phyloP scores from a whole-genome alignment of 1,140 invertebrate species.

The Penaeus chinensis region DNA sequence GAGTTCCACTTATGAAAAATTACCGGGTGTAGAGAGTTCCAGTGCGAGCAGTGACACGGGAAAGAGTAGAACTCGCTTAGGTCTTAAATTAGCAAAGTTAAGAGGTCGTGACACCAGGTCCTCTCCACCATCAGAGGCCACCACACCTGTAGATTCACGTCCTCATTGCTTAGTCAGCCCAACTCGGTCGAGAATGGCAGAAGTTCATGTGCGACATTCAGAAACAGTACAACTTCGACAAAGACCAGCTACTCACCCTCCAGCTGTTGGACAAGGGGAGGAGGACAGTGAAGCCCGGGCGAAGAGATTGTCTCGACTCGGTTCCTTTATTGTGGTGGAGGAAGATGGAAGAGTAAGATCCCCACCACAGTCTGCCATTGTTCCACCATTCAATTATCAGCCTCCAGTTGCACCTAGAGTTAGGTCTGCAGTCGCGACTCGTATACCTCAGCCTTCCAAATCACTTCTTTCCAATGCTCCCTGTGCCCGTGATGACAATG shows the following conservation, averaged over 20 bases:
- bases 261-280: conserved; percentile 33
- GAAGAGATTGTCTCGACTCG: conserved; percentile 71
- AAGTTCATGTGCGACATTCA: neutral
- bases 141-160: conserved; percentile 61
- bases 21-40: conserved; percentile 48
- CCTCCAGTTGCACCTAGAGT: conserved; percentile 64
- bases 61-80: conserved; percentile 54
- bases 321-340: conserved; percentile 70
- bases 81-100: conserved; percentile 59
- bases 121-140: conserved; percentile 61
- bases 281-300: conserved; percentile 45
- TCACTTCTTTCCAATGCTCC: conserved; percentile 56
- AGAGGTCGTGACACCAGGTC: conserved; percentile 57
- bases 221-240: conserved; percentile 55
- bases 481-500: conserved; percentile 62
- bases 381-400: conserved; percentile 73
- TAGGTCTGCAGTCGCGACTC: conserved; percentile 48
- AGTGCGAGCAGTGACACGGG: conserved; percentile 38
- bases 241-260: conserved; percentile 51
- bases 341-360: conserved; percentile 64
- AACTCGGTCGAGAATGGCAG: conserved; percentile 23
- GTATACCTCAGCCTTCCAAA: conserved; percentile 64
- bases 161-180: conserved; percentile 59
- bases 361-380: conserved; percentile 70
- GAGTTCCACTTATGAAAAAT: conserved; percentile 78